phyloP scores from a whole-genome alignment of 1,140 invertebrate species.

The Trichonephila inaurata region DNA sequence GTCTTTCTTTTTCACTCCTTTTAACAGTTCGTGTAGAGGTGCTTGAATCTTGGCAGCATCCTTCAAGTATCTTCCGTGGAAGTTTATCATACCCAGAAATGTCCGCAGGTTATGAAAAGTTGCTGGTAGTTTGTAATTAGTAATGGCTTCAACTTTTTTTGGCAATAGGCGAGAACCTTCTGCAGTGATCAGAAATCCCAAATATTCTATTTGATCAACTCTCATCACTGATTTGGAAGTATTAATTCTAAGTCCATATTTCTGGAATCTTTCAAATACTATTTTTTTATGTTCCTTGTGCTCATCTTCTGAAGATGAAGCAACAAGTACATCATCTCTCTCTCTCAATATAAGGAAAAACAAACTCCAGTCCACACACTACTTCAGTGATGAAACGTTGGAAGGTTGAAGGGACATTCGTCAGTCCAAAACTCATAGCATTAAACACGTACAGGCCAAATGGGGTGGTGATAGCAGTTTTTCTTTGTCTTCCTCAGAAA shows the following conservation, averaged over 20 bases:
- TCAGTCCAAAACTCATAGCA: conserved; percentile 2
- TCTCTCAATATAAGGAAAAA: background rate
- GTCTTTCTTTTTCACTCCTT: conserved; percentile 59
- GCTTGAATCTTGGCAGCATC: conserved; percentile 77
- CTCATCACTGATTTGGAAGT: conserved; percentile 58
- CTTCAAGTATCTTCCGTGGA: conserved; percentile 80
- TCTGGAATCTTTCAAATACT: conserved; percentile 75
- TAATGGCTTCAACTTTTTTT: no score
- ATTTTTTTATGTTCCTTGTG: conserved; percentile 78
- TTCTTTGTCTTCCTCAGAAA: background rate
- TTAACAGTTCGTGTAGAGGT: conserved; percentile 68
- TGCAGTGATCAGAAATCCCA: conserved; percentile 28
- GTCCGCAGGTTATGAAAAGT: conserved; percentile 74
- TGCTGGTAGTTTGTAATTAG: no score
- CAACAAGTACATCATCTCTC: background rate
- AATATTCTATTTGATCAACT: conserved; percentile 6
- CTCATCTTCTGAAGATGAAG: background rate
- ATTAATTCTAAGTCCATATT: conserved; percentile 78
- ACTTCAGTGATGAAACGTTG: background rate
- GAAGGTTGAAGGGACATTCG: background rate
- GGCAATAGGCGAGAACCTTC: no score
- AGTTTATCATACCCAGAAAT: conserved; percentile 80
- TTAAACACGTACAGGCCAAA: background rate
- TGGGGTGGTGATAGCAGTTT: conserved; percentile 41
- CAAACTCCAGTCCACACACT: background rate